These are phyloP conservation scores for Drosophila falleni DNA, from an alignment of 2,888 invertebrate genomes.

Conservation along the genomic window DNA sequence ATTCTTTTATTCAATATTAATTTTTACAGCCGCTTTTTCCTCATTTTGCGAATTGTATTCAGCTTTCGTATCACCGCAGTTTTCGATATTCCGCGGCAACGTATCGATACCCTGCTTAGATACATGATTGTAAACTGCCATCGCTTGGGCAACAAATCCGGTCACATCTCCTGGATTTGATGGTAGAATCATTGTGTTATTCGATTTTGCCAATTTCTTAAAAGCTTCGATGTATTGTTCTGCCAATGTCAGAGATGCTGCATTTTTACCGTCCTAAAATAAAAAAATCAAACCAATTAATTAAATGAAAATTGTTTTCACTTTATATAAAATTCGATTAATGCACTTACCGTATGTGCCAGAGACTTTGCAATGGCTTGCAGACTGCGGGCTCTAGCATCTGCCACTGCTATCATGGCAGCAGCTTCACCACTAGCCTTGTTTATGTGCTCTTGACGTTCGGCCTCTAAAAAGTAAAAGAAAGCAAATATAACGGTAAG, in stretches of 20 bases:
- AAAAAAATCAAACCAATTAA: not conserved
- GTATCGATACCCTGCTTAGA: constrained; percentile 54
- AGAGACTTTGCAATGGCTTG: constrained; percentile 90
- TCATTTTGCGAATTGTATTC: constrained; percentile 61
- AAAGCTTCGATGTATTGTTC: constrained; percentile 98
- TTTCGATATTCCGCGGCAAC: constrained; percentile 28
- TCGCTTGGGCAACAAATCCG: constrained; percentile 83
- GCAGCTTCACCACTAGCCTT: constrained; percentile 96
- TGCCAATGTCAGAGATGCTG: constrained; percentile 96
- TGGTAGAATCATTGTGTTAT: constrained; percentile 97
- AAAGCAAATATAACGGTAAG: not conserved
- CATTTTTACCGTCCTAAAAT: constrained; percentile 91
- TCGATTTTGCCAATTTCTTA: constrained; percentile 95
- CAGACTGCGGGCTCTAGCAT: constrained; percentile 95
- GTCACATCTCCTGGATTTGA: constrained; percentile 90
- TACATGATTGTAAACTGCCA: constrained; percentile 83
- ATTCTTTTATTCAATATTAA: constrained; percentile 72
- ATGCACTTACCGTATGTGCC: constrained; percentile 48
- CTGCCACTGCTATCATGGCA: constrained; percentile 95
- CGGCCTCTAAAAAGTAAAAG: constrained; percentile 90
- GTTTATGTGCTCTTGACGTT: constrained; percentile 97
- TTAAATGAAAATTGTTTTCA: not conserved
- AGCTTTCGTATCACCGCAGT: constrained; percentile 42
- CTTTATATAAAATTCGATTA: not conserved
- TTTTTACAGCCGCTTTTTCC: constrained; percentile 65